Evolutionary conservation across 2,797 vertebrate species (phyloP), one percentile per base, ranked within the genome.

Genomic region (Microctenopoma stevenorrisi): DNA sequence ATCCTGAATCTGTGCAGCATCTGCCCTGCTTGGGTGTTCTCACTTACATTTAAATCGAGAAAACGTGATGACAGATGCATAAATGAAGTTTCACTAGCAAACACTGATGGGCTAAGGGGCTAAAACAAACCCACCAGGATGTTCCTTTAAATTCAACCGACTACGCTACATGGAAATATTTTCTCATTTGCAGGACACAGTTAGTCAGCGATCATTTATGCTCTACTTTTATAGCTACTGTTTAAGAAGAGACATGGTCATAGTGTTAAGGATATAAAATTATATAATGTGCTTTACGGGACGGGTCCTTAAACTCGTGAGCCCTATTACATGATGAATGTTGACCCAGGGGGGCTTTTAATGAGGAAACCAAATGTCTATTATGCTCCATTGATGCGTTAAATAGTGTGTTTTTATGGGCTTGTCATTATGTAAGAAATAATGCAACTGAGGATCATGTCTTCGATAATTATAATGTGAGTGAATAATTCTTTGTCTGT

Each of bases 321-420:
- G 28, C 33, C 47, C 3, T 35, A 55, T 46, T 12, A 51, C 59
- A 57, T 12, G 18, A 54, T 57, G 49, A 63, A 28, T 49, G 44
- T 15, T 63, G 54, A 64, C 58, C 43, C 40, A 63, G 55, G 46
- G 57, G 33, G 16, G 62, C 69, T 50, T 22, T 12, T 72, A 67
- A 84, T 68, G 72, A 71, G 40, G 46, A 76, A 72, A 85, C 61
- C 69, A 73, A 86, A 83, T 68, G 74, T 30, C 53, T 46, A 5
- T 42, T 9, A 70, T 57, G 60, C 82, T 62, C 71, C 52, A 18
- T 75, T 85, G 73, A 50, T 0, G 0, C 59, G 54, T 71, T 78
- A 59, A 85, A 65, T 69, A 38, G 48, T 66, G 18, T 66, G 56
- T 77, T 82, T 81, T 81, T 72, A 80, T 56, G 37, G 62, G 44